Conservation (phyloP, 1,140 invertebrate species). For the Drosophila subpulchrella region DNA sequence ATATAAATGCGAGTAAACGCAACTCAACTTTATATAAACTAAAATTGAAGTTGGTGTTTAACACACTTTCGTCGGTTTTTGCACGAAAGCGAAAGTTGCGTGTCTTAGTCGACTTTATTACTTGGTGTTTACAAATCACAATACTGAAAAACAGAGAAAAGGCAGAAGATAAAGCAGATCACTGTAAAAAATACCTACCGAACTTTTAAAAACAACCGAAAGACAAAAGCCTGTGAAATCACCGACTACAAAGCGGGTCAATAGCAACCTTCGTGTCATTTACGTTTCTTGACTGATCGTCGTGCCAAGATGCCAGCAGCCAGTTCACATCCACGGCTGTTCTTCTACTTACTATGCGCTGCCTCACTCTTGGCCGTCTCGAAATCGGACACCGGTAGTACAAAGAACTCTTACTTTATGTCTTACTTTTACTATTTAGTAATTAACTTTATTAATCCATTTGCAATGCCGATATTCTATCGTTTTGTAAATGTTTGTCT, state of each 20-base stretch:
- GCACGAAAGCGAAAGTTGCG: constrained; percentile 74
- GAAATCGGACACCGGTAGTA: constrained; percentile 79
- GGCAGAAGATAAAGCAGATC: constrained; percentile 1
- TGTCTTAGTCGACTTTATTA: constrained; percentile 50
- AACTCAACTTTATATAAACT: constrained; percentile 51
- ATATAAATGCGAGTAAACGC: constrained; percentile 42
- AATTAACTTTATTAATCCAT: constrained; percentile 81
- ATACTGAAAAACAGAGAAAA: constrained; percentile 22
- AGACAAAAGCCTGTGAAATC: constrained; percentile 15
- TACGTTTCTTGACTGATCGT: constrained; percentile 13
- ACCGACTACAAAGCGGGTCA: constrained; percentile 24
- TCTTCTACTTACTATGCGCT: constrained; percentile 76
- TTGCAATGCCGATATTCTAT: constrained; percentile 80
- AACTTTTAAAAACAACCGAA: constrained; percentile 24
- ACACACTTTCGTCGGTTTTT: constrained; percentile 49
- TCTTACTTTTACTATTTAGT: constrained; percentile 81
- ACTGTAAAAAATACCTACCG: constrained; percentile 15
- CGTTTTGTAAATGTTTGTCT: constrained; percentile 75
- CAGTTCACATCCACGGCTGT: constrained; percentile 72
- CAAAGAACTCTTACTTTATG: constrained; percentile 80
- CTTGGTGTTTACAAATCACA: constrained; percentile 18
- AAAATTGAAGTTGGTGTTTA: constrained; percentile 57
- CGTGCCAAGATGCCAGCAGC: constrained; percentile 68
- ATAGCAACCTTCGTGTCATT: constrained; percentile 39
- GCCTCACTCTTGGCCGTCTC: constrained; percentile 76